These are phyloP conservation scores for Leptogaster cylindrica DNA, from an alignment of 2,888 invertebrate genomes.

Conservation along the genomic window DNA sequence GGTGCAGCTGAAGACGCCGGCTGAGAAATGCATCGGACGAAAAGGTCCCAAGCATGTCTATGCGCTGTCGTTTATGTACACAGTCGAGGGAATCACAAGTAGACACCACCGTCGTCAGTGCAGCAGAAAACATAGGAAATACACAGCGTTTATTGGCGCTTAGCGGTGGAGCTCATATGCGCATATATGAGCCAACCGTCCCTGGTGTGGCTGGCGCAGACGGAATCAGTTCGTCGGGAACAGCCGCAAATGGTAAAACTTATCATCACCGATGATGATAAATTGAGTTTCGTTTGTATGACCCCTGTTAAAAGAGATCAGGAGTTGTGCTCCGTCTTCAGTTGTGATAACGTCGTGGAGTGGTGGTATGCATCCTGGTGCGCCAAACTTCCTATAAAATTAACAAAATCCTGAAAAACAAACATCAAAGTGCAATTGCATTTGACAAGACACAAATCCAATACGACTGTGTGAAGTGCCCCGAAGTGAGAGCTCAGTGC, in stretches of 20 bases:
- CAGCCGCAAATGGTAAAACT: constrained; percentile 26
- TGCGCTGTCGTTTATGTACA: constrained; percentile 16
- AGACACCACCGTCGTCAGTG: constrained; percentile 16
- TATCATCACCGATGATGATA: constrained; percentile 31
- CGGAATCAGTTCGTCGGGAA: constrained; percentile 33
- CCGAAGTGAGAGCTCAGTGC: too few species aligned
- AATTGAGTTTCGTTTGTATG: constrained; percentile 21
- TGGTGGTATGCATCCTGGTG: constrained; percentile 3
- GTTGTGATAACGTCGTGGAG: constrained; percentile 25
- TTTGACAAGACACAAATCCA: too few species aligned
- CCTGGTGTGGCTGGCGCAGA: neutral
- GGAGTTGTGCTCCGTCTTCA: constrained; percentile 1
- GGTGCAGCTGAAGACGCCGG: constrained; percentile 1
- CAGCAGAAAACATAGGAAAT: constrained; percentile 15
- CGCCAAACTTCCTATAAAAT: constrained; percentile 15
- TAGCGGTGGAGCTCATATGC: constrained; percentile 2
- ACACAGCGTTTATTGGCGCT: constrained; percentile 3
- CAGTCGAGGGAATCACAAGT: constrained; percentile 18
- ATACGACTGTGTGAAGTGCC: too few species aligned
- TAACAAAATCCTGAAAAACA: too few species aligned
- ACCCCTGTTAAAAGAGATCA: constrained; percentile 25
- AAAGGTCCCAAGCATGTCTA: constrained; percentile 10
- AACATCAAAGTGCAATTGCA: too few species aligned
- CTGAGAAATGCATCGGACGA: constrained; percentile 20
- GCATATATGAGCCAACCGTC: neutral